Evolutionary conservation across 2,797 vertebrate genomes (phyloP), one percentile per base, ranked within the genome.

Genomic region (Siniperca undulata): DNA sequence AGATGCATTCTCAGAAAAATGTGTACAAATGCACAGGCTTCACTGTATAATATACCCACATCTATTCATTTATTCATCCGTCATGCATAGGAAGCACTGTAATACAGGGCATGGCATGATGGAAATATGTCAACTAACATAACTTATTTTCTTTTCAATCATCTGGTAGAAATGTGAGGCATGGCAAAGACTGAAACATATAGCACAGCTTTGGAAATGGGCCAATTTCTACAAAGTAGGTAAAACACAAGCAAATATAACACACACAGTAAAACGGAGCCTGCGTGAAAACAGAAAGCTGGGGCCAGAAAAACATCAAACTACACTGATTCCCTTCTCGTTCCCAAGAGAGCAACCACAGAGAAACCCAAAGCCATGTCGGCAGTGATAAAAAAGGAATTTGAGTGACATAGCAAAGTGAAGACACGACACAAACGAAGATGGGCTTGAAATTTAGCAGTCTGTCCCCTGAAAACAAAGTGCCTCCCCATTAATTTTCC

Each of bases 401-500:
- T 70, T 80, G 70, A 75, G 46, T 65, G 74, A 86, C 83, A 81
- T 20, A 14, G 62, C 24, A 20, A 84, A 79, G 76, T 17, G 7
- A 64, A 86, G 40, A 59, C 52, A n/a, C 2, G 16, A 74, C 76
- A 83, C 80, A 88, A 81, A 82, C 7, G 17, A 79, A 74, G 79
- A 84, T 30, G 59, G 81, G 72, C 82, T 86, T 73, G 62, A 78
- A 85, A 83, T 82, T 71, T 65, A 48, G 52, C 71, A 50, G 65
- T 61, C 69, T 52, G 58, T 77, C 80, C 75, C 74, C 22, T 53
- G 42, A 88, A 91, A 91, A 86, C 78, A 80, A 89, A 89, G 81
- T 71, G 74, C 71, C 84, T 85, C 82, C 85, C 81, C 24, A 83
- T 93, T 93, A 70, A 91, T 91, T 93, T 86, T 66, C 82, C 66